Conservation (phyloP, 2,113 vertebrate genomes). For the Campylorhamphus procurvoides region DNA sequence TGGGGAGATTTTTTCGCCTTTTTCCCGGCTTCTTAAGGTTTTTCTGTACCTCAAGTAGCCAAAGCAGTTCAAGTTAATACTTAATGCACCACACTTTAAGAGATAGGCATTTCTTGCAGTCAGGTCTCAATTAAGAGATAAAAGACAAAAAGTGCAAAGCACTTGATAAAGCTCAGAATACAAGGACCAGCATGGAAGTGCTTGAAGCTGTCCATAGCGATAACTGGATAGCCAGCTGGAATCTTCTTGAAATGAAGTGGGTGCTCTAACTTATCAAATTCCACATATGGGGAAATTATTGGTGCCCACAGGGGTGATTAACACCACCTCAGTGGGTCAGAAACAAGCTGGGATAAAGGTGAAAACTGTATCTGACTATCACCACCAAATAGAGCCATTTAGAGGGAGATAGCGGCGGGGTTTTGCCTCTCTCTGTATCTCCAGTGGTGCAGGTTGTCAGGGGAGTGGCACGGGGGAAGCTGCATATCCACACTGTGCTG, state of each 20-base stretch:
- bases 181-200: constrained; percentile 85
- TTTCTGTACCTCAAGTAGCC: constrained; percentile 80
- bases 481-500: constrained; percentile 42
- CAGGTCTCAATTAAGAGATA: constrained; percentile 97
- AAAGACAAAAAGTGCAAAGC: constrained; percentile 92
- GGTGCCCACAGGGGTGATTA: constrained; percentile 96
- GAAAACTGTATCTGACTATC: constrained; percentile 93
- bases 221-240: constrained; percentile 91
- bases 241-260: constrained; percentile 90
- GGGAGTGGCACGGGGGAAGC: constrained; percentile 71
- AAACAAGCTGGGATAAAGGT: constrained; percentile 95
- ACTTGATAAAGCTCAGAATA: constrained; percentile 93
- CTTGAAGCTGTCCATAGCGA: constrained; percentile 94
- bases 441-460: constrained; percentile 77
- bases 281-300: constrained; percentile 96
- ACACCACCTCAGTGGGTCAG: constrained; percentile 90
- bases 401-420: constrained; percentile 82
- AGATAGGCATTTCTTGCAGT: constrained; percentile 94
- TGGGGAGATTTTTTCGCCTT: constrained; percentile 77
- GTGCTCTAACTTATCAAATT: constrained; percentile 98
- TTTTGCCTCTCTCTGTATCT: constrained; percentile 72
- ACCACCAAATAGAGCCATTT: constrained; percentile 91
- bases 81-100: constrained; percentile 89
- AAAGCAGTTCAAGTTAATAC: constrained; percentile 95
- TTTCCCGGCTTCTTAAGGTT: constrained; percentile 76